Base-by-base conservation (phyloP, 2,797 vertebrate genomes). In the Scarus forsteni region DNA sequence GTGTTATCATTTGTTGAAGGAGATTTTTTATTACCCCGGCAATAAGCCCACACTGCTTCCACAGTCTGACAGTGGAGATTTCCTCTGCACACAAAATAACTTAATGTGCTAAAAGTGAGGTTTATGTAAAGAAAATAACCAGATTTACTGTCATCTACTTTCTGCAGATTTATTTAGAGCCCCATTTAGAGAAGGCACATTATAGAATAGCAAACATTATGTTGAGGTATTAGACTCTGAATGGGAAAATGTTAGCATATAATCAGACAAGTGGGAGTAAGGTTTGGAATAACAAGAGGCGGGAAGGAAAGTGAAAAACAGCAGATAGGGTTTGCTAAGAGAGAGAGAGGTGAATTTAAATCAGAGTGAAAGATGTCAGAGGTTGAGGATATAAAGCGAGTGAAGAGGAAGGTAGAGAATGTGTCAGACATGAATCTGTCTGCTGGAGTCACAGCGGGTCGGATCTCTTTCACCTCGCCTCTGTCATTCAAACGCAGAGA, bases 401-500 rank as follows among this genome's bases (percentile, higher is more conserved):
- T 44, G 51, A 78, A 53, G 36, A 39, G n/a, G 56, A 57, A 39
- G 49, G 66, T 54, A 66, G 71, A 65, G 44, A 67, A 53, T 64
- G 49, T 79, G 61, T 85, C 74, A 81, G 80, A 89, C 78, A 85
- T 77, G 68, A 77, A 80, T 77, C 39, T 87, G 68, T 78, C 73
- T 84, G 66, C 60, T 74, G 58, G 55, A 80, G 83, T 81, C 80
- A 79, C 64, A 44, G 34, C 40, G 38, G 38, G 55, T 80, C 71
- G 49, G 46, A 46, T 67, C 61, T 85, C 69, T 76, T 84, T 87
- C 68, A 81, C 77, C 80, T 85, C 53, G 59, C 44, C 44, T 70
- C 34, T 66, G 68, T 60, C 59, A 50, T 38, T 54, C 69, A 79
- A 81, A 86, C 84, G 0, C 10, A 51, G 70, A 67, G 83, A 73